Evolutionary conservation across 2,113 vertebrate genomes (phyloP).

Genomic region (Scartelaos histophorus): DNA sequence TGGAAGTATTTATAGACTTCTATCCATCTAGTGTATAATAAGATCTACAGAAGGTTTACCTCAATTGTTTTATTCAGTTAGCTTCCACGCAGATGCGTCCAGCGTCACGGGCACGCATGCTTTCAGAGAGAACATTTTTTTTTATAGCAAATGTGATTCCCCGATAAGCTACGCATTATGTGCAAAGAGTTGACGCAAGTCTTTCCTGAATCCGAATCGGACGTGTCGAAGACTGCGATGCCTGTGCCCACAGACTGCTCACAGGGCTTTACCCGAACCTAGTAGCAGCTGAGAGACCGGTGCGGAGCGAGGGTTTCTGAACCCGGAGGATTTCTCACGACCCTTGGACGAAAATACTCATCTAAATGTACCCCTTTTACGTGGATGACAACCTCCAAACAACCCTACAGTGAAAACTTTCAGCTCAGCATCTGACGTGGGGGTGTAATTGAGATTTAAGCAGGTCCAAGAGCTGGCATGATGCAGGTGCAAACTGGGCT

Average conservation of each 20-base stretch:
- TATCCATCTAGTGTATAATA: too few species aligned
- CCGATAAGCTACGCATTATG: constrained; percentile 66
- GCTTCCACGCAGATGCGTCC: constrained; percentile 12
- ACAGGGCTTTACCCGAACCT: constrained; percentile 64
- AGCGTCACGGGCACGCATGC: constrained; percentile 45
- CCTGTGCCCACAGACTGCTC: constrained; percentile 64
- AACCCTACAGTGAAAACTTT: constrained; percentile 73
- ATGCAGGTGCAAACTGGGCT: constrained; percentile 74
- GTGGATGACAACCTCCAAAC: constrained; percentile 71
- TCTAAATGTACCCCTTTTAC: constrained; percentile 60
- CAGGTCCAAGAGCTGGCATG: constrained; percentile 57
- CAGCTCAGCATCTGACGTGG: constrained; percentile 65
- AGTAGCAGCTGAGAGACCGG: constrained; percentile 69
- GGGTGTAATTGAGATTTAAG: constrained; percentile 56
- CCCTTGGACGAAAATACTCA: constrained; percentile 62
- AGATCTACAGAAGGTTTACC: neutral
- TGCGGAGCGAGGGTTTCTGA: constrained; percentile 56
- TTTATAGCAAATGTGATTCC: constrained; percentile 44
- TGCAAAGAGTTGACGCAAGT: constrained; percentile 70
- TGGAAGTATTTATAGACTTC: too few species aligned
- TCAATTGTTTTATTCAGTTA: neutral
- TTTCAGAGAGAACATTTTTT: constrained; percentile 24
- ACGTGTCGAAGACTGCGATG: constrained; percentile 71
- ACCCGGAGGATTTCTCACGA: constrained; percentile 70
- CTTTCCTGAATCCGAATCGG: constrained; percentile 70